Percentiles rank a stretch among this genome's conserved stretches.
Conservation (phyloP, 1,140 invertebrate species). For the Pectinophora gossypiella region DNA sequence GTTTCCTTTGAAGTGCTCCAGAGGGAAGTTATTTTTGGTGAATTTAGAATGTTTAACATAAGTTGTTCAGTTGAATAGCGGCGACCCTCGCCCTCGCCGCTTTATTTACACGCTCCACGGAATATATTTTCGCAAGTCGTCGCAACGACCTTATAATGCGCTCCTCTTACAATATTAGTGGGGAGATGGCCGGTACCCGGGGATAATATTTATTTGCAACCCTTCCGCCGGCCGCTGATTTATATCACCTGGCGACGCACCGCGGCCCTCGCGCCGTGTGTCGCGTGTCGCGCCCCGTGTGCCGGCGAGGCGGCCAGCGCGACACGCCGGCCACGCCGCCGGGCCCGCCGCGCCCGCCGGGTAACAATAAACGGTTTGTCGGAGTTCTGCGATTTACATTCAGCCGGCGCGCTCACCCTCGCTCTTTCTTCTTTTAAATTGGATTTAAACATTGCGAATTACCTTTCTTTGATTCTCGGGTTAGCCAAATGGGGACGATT, state of each 20-base stretch:
- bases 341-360: neutral
- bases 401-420: constrained; percentile 16
- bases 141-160: neutral
- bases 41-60: neutral
- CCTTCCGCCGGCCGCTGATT: neutral
- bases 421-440: constrained; percentile 25
- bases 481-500: constrained; percentile 58
- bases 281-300: neutral
- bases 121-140: neutral
- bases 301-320: neutral
- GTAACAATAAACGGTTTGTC: constrained; percentile 2
- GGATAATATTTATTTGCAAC: neutral
- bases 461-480: constrained; percentile 58
- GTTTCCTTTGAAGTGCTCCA: no score
- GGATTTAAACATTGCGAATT: constrained; percentile 62
- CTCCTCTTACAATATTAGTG: neutral
- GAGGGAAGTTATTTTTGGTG: no score
- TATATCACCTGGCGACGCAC: neutral
- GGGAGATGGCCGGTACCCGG: neutral
- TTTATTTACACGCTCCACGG: neutral
- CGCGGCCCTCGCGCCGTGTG: neutral
- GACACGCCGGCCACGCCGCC: no score
- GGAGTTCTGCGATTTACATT: constrained; percentile 9
- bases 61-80: neutral
- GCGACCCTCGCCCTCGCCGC: neutral